phyloP scores from a whole-genome alignment of 1,140 invertebrate genomes.

The Eufriesea mexicana region DNA sequence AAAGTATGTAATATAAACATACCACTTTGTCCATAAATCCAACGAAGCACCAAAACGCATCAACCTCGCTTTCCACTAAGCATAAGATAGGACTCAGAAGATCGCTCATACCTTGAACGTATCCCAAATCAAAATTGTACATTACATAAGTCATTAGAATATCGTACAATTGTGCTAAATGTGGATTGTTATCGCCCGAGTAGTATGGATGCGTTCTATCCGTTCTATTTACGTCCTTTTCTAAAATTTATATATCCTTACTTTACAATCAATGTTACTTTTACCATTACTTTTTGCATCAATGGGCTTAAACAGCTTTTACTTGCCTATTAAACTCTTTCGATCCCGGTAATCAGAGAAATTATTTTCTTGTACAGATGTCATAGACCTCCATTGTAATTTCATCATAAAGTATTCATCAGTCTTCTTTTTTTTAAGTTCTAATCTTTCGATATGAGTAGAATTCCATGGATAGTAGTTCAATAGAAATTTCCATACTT shows the following conservation, averaged over 20 bases:
- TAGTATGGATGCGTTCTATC: constrained; percentile 96
- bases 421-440: constrained; percentile 87
- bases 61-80: constrained; percentile 95
- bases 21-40: constrained; percentile 99
- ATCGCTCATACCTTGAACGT: constrained; percentile 99
- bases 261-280: background rate
- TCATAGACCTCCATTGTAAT: constrained; percentile 97
- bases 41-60: constrained; percentile 99
- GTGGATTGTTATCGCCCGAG: constrained; percentile 94
- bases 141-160: constrained; percentile 99
- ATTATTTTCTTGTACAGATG: constrained; percentile 91
- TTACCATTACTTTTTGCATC: background rate
- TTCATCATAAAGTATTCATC: constrained; percentile 98
- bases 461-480: constrained; percentile 94
- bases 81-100: constrained; percentile 95
- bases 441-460: constrained; percentile 87
- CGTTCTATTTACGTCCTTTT: constrained; percentile 98
- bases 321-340: constrained; percentile 94
- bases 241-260: constrained; percentile 81
- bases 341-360: constrained; percentile 95
- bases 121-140: constrained; percentile 99
- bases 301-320: constrained; percentile 7
- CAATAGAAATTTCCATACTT: constrained; percentile 98
- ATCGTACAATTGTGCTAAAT: constrained; percentile 92
- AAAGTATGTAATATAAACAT: constrained; percentile 74